Evolutionary conservation across 2,888 invertebrate genomes (phyloP).

Genomic region (Phengaris arion): DNA sequence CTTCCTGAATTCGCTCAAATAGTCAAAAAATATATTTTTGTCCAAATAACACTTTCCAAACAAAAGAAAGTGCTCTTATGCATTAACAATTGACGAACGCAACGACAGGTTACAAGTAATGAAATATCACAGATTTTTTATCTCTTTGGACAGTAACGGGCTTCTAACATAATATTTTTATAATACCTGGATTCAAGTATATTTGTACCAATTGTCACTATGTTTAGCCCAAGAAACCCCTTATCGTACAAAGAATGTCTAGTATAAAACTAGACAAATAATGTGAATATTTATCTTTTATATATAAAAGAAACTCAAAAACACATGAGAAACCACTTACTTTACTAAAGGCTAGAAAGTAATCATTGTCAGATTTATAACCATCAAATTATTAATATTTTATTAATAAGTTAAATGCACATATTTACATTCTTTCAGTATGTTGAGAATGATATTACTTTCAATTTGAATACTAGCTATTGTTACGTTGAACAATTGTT

Average conservation of each 20-base stretch:
- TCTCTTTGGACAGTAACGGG: constrained; percentile 79
- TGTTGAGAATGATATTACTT: constrained; percentile 60
- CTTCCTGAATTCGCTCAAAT: constrained; percentile 74
- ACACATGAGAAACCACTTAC: constrained; percentile 65
- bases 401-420: constrained; percentile 69
- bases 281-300: constrained; percentile 63
- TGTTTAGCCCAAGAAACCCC: constrained; percentile 64
- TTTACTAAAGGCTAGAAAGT: constrained; percentile 65
- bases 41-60: constrained; percentile 68
- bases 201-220: constrained; percentile 69
- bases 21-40: constrained; percentile 81
- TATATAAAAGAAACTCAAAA: constrained; percentile 59
- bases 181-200: constrained; percentile 53
- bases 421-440: constrained; percentile 68
- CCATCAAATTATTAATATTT: constrained; percentile 65
- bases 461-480: constrained; percentile 54
- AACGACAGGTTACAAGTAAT: constrained; percentile 76
- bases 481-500: constrained; percentile 58
- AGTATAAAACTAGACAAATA: constrained; percentile 66
- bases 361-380: constrained; percentile 64
- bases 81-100: constrained; percentile 79
- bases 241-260: constrained; percentile 73
- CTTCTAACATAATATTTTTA: constrained; percentile 54
- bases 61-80: constrained; percentile 67
- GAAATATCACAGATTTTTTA: constrained; percentile 80